Evolutionary conservation across 2,113 vertebrate species (phyloP), one percentile per base, ranked within the genome.

Genomic region (Puntigrus tetrazona): DNA sequence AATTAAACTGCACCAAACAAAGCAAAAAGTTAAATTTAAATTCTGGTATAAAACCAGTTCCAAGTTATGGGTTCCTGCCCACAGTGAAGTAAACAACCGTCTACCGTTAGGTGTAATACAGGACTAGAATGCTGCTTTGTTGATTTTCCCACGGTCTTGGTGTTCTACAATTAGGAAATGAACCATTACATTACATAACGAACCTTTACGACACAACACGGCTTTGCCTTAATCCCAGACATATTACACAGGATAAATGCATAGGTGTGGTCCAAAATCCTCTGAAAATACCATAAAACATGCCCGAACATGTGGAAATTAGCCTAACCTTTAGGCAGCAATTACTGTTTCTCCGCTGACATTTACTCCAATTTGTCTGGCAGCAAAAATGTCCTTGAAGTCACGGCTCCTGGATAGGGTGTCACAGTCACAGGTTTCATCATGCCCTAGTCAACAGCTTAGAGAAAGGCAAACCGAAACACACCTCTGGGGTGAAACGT

Each of bases 331-430:
- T 81, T 69, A 89, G 84, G 82, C 76, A 57, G 78, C 90, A 91
- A 92, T 92, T 90, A 90, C 83, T 59, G 86, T 88, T 87, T 74
- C 85, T 88, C 81, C 88, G 18, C 75, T 86, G 86, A 86, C 90
- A 87, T 81, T 61, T 20, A 83, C 83, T 65, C 76, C 70, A 86
- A 41, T 87, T 85, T 88, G 78, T 70, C 82, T 50, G 82, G 61
- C 70, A 63, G 41, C 0, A 77, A 76, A 55, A 87, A 83, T 75
- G 65, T 72, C 76, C 82, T 77, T 83, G 77, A 61, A 86, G 52
- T 70, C 43, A 69, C 41, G 52, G 43, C 36, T 85, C 36, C 76
- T 85, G 50, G 75, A 85, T 50, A 36, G 36, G 5, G 69, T 69
- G 79, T 82, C 65, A 75, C 18, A 63, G 41, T 61, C 41, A 73